These are phyloP conservation scores for Diogma glabrata DNA, from an alignment of 2,888 invertebrate species.

Conservation along the genomic window DNA sequence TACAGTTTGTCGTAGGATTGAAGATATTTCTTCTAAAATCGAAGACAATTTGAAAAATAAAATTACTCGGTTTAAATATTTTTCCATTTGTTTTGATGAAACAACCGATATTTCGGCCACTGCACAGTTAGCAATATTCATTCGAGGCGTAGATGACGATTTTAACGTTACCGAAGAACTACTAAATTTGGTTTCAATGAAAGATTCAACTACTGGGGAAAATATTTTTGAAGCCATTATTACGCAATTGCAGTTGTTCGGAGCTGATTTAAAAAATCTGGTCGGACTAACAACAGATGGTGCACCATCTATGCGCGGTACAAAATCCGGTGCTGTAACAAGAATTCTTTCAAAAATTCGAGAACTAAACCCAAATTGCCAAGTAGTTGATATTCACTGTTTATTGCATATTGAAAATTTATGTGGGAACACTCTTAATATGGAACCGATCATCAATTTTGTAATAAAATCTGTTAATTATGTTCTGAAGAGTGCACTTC, in stretches of 20 bases:
- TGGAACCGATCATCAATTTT: not conserved
- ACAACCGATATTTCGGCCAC: not conserved
- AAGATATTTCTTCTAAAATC: constrained; percentile 1
- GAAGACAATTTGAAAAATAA: not conserved
- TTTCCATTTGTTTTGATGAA: constrained; percentile 2
- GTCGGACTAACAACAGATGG: not conserved
- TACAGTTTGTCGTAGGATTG: no score
- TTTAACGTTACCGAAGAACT: constrained; percentile 2
- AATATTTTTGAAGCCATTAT: not conserved
- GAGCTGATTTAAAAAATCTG: not conserved
- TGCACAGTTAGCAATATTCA: not conserved
- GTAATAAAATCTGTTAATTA: not conserved
- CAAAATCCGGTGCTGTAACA: not conserved
- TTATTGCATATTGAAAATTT: not conserved
- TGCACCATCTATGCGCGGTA: constrained; percentile 2
- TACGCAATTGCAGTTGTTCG: not conserved
- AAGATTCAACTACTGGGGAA: not conserved
- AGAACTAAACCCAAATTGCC: not conserved
- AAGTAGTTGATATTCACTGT: not conserved
- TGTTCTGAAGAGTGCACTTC: not conserved
- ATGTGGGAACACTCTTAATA: not conserved
- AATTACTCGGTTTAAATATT: not conserved
- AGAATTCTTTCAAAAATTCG: constrained; percentile 5
- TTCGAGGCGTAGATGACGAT: not conserved
- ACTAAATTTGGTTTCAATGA: not conserved